A percentile compares a stretch with the other conserved stretches of the same genome.
phyloP scores from a whole-genome alignment of 2,797 vertebrate genomes.

The Pipistrellus pipistrellus region DNA sequence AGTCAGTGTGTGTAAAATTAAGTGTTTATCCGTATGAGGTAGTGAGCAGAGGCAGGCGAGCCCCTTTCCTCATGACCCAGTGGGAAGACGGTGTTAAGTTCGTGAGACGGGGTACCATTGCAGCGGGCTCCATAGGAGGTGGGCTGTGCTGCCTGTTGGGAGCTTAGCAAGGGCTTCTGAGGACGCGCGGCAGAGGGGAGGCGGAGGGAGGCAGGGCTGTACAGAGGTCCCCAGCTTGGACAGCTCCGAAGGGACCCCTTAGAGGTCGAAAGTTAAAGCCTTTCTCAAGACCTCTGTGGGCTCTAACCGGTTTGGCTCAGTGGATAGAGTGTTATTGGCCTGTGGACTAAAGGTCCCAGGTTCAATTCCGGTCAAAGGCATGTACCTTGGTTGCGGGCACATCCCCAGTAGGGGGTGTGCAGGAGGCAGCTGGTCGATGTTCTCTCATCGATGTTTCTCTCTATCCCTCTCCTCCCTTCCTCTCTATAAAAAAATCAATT shows the following conservation, averaged over 20 bases:
- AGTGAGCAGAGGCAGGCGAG: too few relatives aligned
- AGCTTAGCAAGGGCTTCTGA: neutral
- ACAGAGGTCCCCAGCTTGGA: neutral
- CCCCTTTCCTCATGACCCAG: neutral
- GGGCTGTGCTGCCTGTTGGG: neutral
- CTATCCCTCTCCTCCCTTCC: too few relatives aligned
- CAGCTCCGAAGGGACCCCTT: neutral
- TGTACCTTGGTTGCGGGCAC: too few relatives aligned
- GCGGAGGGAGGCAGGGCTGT: neutral
- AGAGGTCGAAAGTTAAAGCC: neutral
- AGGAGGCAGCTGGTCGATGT: too few relatives aligned
- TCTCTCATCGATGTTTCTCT: too few relatives aligned
- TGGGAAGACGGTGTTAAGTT: neutral
- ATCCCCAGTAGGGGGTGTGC: too few relatives aligned
- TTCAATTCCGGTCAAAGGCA: too few relatives aligned
- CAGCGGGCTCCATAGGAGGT: neutral
- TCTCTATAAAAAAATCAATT: too few relatives aligned
- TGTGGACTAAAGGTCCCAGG: too few relatives aligned
- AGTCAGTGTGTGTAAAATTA: neutral
- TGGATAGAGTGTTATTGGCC: too few relatives aligned
- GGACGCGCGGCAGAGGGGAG: neutral
- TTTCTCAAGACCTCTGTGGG: neutral
- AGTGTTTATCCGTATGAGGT: neutral
- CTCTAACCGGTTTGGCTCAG: too few relatives aligned
- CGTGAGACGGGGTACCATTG: neutral